Conservation (phyloP, 2,113 vertebrate species). For the Anas platyrhynchos region DNA sequence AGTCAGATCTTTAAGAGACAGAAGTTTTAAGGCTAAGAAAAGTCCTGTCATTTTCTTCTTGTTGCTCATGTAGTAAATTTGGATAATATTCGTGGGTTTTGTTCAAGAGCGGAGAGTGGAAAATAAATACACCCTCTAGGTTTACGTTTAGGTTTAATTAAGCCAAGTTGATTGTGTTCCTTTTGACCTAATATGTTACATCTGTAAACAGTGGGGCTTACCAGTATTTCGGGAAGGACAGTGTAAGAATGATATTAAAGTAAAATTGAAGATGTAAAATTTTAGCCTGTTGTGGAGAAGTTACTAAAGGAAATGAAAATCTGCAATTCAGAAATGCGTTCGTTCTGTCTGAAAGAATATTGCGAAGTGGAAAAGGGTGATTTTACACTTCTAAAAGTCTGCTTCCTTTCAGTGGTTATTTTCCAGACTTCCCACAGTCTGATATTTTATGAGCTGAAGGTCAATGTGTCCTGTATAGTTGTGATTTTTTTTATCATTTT, state of each 20-base stretch:
- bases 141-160: neutral
- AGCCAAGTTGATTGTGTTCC: neutral
- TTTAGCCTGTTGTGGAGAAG: neutral
- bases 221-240: neutral
- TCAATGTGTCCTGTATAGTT: neutral
- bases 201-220: neutral
- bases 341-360: neutral
- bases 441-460: neutral
- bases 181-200: neutral
- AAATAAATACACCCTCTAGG: neutral
- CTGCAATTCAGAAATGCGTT: neutral
- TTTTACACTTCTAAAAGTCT: neutral
- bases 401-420: neutral
- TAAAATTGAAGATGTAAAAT: neutral
- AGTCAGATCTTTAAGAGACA: neutral
- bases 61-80: neutral
- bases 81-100: neutral
- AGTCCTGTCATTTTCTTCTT: neutral
- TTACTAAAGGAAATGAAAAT: neutral
- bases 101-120: neutral
- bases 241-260: neutral
- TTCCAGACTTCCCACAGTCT: neutral
- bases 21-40: neutral
- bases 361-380: neutral
- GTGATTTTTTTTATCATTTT: neutral